These are phyloP conservation scores for Daubentonia madagascariensis DNA, from an alignment of 2,113 vertebrate species.

Conservation along the genomic window DNA sequence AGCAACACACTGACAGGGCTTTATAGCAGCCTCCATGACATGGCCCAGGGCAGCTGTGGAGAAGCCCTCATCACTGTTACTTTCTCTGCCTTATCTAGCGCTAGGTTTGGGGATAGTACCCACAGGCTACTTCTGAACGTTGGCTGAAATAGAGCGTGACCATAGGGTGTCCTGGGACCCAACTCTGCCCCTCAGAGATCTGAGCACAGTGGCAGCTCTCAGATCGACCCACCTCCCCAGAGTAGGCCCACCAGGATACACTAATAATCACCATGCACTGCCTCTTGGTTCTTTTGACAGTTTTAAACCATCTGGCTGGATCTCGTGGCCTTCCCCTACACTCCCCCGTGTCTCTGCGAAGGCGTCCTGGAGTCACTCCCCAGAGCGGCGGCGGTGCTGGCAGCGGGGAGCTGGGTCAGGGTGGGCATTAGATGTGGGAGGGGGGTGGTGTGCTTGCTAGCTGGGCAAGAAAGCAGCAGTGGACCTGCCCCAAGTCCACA, in stretches of 20 bases:
- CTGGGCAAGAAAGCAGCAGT: constrained; percentile 66
- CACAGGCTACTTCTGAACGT: neutral
- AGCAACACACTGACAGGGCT: neutral
- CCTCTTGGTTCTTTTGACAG: constrained; percentile 74
- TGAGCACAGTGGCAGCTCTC: neutral
- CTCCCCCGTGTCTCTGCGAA: constrained; percentile 76
- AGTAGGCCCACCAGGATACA: neutral
- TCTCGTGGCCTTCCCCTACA: constrained; percentile 67
- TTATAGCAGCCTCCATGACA: neutral
- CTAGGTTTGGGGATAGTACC: neutral
- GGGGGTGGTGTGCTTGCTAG: constrained; percentile 66
- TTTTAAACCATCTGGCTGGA: constrained; percentile 82
- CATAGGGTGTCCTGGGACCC: neutral
- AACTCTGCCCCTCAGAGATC: neutral
- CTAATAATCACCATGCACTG: neutral
- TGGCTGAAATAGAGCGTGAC: neutral
- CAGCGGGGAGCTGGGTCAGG: constrained; percentile 49
- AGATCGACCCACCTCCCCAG: neutral
- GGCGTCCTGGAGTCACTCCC: constrained; percentile 67
- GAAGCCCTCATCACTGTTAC: neutral
- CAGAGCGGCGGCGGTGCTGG: constrained; percentile 24
- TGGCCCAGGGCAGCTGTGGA: neutral
- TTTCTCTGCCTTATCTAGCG: neutral
- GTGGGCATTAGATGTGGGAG: constrained; percentile 46
- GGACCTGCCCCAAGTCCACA: constrained; percentile 64